Percentiles rank a stretch among this genome's conserved stretches.
Evolutionary conservation across 2,113 vertebrate genomes (phyloP).

Genomic region (Eublepharis macularius): DNA sequence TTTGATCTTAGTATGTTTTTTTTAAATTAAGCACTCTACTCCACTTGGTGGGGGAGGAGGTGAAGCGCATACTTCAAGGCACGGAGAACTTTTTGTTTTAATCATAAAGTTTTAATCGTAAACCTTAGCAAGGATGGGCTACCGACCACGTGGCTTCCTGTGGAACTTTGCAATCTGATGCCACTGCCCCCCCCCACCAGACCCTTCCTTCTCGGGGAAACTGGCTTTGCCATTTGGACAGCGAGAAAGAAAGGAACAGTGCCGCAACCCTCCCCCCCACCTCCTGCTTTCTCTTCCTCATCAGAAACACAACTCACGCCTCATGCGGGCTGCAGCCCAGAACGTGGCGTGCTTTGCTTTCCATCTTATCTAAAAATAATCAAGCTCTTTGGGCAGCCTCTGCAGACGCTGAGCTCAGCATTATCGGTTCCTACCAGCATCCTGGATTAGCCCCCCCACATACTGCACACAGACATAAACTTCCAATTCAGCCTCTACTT

Average conservation of each 20-base stretch:
- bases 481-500: not conserved
- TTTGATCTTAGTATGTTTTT: too few species aligned
- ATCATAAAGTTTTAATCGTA: too few species aligned
- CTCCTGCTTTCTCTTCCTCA: not conserved
- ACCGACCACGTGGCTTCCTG: not conserved
- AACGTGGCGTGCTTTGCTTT: not conserved
- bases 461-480: not conserved
- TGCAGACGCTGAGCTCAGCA: constrained; percentile 71
- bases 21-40: too few species aligned
- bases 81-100: too few species aligned
- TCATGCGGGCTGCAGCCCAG: not conserved
- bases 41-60: too few species aligned
- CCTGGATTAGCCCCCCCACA: constrained; percentile 9
- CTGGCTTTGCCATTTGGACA: not conserved
- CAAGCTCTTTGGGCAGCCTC: constrained; percentile 4
- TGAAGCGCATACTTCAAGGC: too few species aligned
- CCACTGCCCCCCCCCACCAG: too few species aligned
- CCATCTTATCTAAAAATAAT: constrained; percentile 67
- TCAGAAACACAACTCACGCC: constrained; percentile 12
- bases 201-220: not conserved
- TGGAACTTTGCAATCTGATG: not conserved
- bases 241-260: not conserved
- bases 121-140: too few species aligned
- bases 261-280: not conserved
- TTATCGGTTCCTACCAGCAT: constrained; percentile 26